Evolutionary conservation across 1,140 invertebrate genomes (phyloP), one percentile per base, ranked within the genome.

Genomic region (Sesamia nonagrioides): DNA sequence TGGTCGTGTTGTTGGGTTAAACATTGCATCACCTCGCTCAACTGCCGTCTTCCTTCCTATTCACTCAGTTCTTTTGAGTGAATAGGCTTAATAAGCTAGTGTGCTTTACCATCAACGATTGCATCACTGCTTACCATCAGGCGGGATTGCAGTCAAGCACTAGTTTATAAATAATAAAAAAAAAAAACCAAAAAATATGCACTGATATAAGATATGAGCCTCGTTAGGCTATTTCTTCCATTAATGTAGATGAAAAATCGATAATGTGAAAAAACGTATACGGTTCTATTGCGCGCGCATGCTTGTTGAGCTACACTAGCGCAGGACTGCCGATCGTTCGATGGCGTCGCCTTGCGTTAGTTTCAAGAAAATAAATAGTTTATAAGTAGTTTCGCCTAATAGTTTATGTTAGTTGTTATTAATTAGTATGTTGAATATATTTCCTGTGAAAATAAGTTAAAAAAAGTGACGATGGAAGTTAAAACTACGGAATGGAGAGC

Each of bases 401-500:
- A 74, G 54, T 73, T 66, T 80, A 80, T 85, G 77, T 82, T 87
- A 87, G 58, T 81, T 71, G 69, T 68, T 58, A 76, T 75, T 58
- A 77, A 66, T 50, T 83, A 90, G 18, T 83, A 90, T 90, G 84
- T 80, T 82, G 81, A 61, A 78, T 79, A 73, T 89, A 88, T 86
- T 89, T 88, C 84, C 63, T 84, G 78, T 88, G 79, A 85, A 84
- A 85, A 85, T 85, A 83, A 72, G 77, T 17, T 80, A 81, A 40
- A 86, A n/a, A 83, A 84, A 82, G 80, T 88, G 69, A 85, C 69
- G 88, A 94, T 94, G 92, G 89, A 86, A 76, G 75, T 83, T 8
- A 94, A 92, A 89, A 85, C 85, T 68, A 79, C 85, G 6, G 91
- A 92, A 76, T 94, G 92, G 92, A 84, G 90, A 78, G 91, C 92